A percentile compares a stretch with the other conserved stretches of the same genome.
These are phyloP conservation scores for Acleris laterana DNA, from an alignment of 2,888 invertebrate genomes.

Conservation along the genomic window DNA sequence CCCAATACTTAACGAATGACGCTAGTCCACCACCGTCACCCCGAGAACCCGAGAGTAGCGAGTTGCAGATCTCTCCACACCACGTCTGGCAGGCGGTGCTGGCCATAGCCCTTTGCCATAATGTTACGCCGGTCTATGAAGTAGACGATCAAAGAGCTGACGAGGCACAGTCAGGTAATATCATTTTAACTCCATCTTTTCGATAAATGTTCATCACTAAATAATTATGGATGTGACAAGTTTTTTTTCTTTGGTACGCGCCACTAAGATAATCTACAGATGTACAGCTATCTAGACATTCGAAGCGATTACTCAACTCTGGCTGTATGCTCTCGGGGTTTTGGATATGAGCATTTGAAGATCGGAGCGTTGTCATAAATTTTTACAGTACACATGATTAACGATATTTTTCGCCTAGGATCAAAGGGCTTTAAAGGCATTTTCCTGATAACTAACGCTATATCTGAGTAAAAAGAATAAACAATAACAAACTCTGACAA, in stretches of 20 bases:
- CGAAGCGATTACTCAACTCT: no score
- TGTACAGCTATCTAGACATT: no score
- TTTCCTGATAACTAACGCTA: no score
- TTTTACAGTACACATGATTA: no score
- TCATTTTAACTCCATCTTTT: neutral
- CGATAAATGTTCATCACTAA: neutral
- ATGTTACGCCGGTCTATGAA: conserved; percentile 98
- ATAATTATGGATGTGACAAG: neutral
- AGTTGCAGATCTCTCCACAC: conserved; percentile 55
- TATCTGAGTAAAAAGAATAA: no score
- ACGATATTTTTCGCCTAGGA: no score
- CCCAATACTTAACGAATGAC: conserved; percentile 76
- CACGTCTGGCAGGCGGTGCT: conserved; percentile 95
- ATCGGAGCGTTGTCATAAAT: no score
- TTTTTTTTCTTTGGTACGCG: neutral
- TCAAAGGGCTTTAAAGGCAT: no score
- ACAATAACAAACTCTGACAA: no score
- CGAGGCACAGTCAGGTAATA: conserved; percentile 67
- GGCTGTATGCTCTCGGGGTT: no score
- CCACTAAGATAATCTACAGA: no score
- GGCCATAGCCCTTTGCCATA: conserved; percentile 98
- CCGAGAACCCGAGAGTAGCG: conserved; percentile 77
- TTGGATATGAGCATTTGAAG: no score
- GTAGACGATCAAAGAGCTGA: conserved; percentile 55
- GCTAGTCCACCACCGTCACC: conserved; percentile 70